phyloP scores from a whole-genome alignment of 35 echinoderm and acorn worm genomes.

The Heliocidaris tuberculata region DNA sequence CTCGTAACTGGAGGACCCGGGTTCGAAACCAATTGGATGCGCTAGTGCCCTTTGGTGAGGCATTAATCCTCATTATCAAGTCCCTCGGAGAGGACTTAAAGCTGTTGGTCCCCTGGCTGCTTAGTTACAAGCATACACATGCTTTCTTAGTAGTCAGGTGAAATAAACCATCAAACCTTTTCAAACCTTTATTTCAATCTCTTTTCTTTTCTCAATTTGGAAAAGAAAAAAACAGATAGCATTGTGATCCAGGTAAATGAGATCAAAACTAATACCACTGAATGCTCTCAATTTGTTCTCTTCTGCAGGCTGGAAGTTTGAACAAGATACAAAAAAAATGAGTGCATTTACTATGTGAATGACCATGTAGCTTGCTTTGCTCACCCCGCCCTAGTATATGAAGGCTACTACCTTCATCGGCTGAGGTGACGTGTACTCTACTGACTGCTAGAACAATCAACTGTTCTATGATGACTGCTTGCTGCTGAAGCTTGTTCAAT shows the following conservation, averaged over 20 bases:
- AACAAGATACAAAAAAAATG: neutral
- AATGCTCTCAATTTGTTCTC: neutral
- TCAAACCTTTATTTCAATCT: too few species aligned
- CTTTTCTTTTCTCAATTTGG: neutral
- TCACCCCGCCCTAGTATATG: conserved; percentile 27
- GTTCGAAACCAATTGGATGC: too few species aligned
- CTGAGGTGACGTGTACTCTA: conserved; percentile 46
- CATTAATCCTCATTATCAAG: too few species aligned
- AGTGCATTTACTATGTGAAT: neutral
- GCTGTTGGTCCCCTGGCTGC: too few species aligned
- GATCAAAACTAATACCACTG: neutral
- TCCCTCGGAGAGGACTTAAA: too few species aligned
- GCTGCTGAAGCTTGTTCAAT: conserved; percentile 90
- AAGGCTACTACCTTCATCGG: conserved; percentile 75
- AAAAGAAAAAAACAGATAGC: neutral
- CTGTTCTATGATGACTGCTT: conserved; percentile 88
- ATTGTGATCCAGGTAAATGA: neutral
- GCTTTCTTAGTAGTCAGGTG: too few species aligned
- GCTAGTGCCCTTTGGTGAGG: too few species aligned
- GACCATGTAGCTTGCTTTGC: neutral
- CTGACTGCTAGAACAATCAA: conserved; percentile 62
- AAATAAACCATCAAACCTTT: too few species aligned
- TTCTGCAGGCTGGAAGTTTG: neutral
- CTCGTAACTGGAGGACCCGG: too few species aligned
- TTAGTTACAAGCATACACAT: too few species aligned